Percentiles rank a stretch among this genome's conserved stretches.
Conservation (phyloP, 2,113 vertebrate species). For the Rutilus rutilus region DNA sequence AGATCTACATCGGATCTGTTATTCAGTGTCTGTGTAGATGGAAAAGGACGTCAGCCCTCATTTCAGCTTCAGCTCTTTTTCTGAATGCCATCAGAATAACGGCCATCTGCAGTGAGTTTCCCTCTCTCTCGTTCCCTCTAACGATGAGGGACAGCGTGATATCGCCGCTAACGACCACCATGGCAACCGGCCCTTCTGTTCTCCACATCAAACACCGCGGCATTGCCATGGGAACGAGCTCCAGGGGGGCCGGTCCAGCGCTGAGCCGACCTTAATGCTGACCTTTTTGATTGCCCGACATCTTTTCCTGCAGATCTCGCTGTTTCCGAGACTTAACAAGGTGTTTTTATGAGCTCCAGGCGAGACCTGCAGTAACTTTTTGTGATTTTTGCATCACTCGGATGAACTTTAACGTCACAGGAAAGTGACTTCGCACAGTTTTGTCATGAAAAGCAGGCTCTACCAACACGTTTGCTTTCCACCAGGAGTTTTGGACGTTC, state of each 20-base stretch:
- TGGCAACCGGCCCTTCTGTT: slow-evolving; percentile 56
- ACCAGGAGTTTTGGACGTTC: not conserved
- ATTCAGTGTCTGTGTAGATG: not conserved
- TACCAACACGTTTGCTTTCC: not conserved
- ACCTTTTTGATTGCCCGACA: slow-evolving; percentile 59
- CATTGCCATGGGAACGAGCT: slow-evolving; percentile 74
- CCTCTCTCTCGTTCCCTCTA: slow-evolving; percentile 2
- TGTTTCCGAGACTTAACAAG: not conserved
- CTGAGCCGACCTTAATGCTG: slow-evolving; percentile 64
- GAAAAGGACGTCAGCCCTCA: slow-evolving; percentile 4
- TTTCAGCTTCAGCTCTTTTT: not conserved
- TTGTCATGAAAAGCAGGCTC: not conserved
- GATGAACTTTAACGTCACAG: not conserved
- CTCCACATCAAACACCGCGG: slow-evolving; percentile 41
- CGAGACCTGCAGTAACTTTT: not conserved
- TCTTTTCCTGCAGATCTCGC: slow-evolving; percentile 52
- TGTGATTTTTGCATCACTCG: not conserved
- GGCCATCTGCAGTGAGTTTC: slow-evolving; percentile 34
- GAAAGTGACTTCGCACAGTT: not conserved
- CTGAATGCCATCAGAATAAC: slow-evolving; percentile 12
- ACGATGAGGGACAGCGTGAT: slow-evolving; percentile 42
- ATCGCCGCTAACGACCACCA: slow-evolving; percentile 46
- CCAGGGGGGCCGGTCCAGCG: slow-evolving; percentile 67
- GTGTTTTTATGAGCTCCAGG: slow-evolving; percentile 61
- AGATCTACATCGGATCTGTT: not conserved